A percentile compares a stretch with the other conserved stretches of the same genome.
Conservation (phyloP, 2,888 invertebrate species). For the Octonoba sinensis region DNA sequence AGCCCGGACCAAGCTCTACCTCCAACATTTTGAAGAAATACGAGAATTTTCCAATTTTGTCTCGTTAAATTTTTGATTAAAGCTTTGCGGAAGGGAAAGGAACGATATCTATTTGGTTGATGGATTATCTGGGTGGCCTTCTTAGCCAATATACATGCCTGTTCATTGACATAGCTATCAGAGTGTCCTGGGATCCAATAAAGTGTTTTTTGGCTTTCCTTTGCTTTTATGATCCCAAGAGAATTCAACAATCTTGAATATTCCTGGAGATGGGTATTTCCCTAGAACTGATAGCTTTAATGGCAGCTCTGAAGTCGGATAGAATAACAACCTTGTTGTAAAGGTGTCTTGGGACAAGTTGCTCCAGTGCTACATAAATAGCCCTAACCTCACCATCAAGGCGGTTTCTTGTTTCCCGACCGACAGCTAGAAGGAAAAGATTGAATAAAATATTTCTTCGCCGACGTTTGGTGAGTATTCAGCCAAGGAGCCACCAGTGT, state of each 20-base stretch:
- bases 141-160: too few relatives aligned
- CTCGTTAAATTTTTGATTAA: not conserved
- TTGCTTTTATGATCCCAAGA: too few relatives aligned
- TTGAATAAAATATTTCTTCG: too few relatives aligned
- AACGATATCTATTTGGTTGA: not conserved
- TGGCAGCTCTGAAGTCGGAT: not conserved
- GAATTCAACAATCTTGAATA: not conserved
- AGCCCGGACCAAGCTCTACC: not conserved
- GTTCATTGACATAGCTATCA: too few relatives aligned
- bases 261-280: too few relatives aligned
- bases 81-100: not conserved
- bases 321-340: not conserved
- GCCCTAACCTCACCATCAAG: too few relatives aligned
- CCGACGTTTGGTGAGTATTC: too few relatives aligned
- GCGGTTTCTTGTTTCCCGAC: too few relatives aligned
- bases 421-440: too few relatives aligned
- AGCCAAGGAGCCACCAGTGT: too few relatives aligned
- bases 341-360: not conserved
- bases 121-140: too few relatives aligned
- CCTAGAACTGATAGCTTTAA: not conserved
- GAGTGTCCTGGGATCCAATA: not conserved
- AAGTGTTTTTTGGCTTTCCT: not conserved
- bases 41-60: slow-evolving; percentile 5
- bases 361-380: too few relatives aligned
- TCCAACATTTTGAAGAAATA: not conserved